A percentile compares a stretch with the other conserved stretches of the same genome.
These are phyloP conservation scores for Anthopleura xanthogrammica DNA, from an alignment of 92 coral and sea anemone genomes.

Conservation along the genomic window DNA sequence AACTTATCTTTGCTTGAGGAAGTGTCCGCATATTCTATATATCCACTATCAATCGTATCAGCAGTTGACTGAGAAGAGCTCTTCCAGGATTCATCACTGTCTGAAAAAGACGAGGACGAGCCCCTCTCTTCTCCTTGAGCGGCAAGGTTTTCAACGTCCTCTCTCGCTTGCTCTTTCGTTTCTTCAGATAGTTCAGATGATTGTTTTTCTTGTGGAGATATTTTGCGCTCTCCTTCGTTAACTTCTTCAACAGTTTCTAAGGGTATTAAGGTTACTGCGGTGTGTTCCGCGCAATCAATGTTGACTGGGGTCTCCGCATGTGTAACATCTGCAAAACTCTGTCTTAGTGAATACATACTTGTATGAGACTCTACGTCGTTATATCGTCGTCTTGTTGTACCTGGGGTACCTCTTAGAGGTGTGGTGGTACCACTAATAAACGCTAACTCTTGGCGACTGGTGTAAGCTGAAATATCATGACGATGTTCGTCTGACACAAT, in stretches of 20 bases:
- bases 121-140: conserved; percentile 5
- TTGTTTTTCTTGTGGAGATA: conserved; percentile 7
- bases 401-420: conserved; percentile 29
- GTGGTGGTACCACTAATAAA: conserved; percentile 18
- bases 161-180: background rate
- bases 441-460: conserved; percentile 36
- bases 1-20: background rate
- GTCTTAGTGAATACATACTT: conserved; percentile 35
- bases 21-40: conserved; percentile 21
- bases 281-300: conserved; percentile 4
- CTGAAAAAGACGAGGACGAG: conserved; percentile 55
- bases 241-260: conserved; percentile 32
- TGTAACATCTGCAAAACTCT: conserved; percentile 11
- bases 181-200: background rate
- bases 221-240: conserved; percentile 7
- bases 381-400: conserved; percentile 21
- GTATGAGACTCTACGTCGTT: conserved; percentile 18
- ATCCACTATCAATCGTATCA: conserved; percentile 72
- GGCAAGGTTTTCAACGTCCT: background rate
- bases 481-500: conserved; percentile 57
- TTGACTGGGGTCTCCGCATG: background rate
- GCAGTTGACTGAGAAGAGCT: conserved; percentile 49
- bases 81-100: conserved; percentile 66
- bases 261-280: background rate
- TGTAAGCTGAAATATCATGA: conserved; percentile 41